Evolutionary conservation across 2,113 vertebrate species (phyloP).

Genomic region (Candoia aspera): DNA sequence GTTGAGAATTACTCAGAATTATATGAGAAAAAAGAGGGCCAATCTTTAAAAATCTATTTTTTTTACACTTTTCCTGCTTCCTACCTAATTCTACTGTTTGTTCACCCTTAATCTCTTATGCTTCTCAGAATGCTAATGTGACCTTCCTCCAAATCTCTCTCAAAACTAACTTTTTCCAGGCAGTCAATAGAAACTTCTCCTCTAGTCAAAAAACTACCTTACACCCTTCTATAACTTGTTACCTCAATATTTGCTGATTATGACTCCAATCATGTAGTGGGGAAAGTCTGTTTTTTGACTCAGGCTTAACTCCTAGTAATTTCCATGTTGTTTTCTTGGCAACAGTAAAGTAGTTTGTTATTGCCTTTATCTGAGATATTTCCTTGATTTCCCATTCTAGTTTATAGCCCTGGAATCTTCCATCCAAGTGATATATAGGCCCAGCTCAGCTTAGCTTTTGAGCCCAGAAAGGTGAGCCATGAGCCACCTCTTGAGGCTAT

Average conservation of each 20-base stretch:
- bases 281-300: neutral
- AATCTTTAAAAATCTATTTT: neutral
- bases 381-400: neutral
- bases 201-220: neutral
- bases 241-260: neutral
- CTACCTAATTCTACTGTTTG: neutral
- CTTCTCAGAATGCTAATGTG: neutral
- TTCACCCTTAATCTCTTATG: neutral
- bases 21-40: neutral
- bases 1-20: neutral
- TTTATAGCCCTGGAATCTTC: too few species aligned
- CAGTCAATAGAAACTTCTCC: neutral
- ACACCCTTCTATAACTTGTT: neutral
- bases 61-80: neutral
- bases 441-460: neutral
- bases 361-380: neutral
- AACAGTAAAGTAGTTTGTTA: neutral
- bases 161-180: neutral
- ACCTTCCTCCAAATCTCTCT: neutral
- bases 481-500: neutral
- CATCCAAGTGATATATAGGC: neutral
- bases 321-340: neutral
- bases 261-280: neutral
- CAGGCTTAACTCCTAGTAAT: neutral
- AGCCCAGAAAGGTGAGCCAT: neutral